Evolutionary conservation across 2,797 vertebrate species (phyloP).

Genomic region (Liasis olivaceus): DNA sequence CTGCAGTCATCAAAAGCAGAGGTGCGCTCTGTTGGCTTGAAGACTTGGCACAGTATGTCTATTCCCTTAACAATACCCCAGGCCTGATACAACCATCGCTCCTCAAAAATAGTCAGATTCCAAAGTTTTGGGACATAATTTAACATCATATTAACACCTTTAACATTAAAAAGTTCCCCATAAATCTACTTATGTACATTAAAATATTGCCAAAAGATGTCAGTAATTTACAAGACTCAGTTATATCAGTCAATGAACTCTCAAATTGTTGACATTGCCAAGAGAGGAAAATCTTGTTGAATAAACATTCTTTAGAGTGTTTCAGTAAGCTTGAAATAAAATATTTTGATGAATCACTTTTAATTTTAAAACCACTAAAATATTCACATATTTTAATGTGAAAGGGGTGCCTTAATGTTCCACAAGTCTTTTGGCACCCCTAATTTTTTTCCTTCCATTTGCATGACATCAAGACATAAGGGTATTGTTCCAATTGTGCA

Average conservation of each 20-base stretch:
- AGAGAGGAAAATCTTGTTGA: not conserved
- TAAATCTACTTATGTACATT: not conserved
- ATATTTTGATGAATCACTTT: not conserved
- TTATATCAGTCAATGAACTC: not conserved
- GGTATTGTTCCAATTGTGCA: not conserved
- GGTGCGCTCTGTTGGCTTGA: not conserved
- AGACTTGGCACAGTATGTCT: not conserved
- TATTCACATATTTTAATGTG: not conserved
- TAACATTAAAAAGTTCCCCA: not conserved
- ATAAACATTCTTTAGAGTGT: not conserved
- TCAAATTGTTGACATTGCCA: not conserved
- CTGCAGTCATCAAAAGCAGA: not conserved
- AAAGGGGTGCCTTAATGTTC: not conserved
- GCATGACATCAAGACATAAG: not conserved
- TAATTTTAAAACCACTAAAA: not conserved
- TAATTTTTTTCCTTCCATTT: not conserved
- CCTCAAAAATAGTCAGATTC: not conserved
- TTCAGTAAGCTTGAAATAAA: not conserved
- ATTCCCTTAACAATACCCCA: not conserved
- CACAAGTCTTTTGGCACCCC: not conserved
- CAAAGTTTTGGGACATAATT: not conserved
- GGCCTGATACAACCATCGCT: not conserved
- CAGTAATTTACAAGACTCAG: not conserved
- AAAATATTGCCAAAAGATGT: not conserved
- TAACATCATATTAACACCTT: not conserved